Conservation (phyloP, 1,140 invertebrate genomes). For the Aphaenogaster floridana region DNA sequence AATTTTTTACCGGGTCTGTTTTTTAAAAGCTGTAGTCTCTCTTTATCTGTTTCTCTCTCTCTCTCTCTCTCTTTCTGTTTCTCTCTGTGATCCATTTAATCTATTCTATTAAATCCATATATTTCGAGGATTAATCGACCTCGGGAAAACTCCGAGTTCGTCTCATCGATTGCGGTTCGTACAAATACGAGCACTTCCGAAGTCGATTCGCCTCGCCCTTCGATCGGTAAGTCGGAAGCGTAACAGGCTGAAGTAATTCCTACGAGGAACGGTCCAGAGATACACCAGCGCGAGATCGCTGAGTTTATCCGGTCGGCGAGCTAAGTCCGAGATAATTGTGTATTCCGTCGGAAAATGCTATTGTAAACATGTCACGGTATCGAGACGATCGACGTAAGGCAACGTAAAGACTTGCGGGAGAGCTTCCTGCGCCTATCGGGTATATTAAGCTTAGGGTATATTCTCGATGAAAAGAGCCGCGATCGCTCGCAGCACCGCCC, state of each 20-base stretch:
- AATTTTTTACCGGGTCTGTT: background rate
- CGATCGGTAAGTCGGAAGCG: conserved; percentile 7
- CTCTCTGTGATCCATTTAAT: conserved; percentile 32
- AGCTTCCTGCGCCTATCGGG: conserved; percentile 14
- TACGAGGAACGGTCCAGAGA: background rate
- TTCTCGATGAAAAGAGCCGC: conserved; percentile 31
- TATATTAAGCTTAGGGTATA: conserved; percentile 45
- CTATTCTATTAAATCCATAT: conserved; percentile 24
- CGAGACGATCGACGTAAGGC: background rate
- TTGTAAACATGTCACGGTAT: background rate
- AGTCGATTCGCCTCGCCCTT: conserved; percentile 20
- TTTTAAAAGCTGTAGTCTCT: background rate
- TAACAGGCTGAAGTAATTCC: conserved; percentile 31
- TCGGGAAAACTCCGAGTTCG: conserved; percentile 15
- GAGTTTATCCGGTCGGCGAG: background rate
- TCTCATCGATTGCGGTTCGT: conserved; percentile 1
- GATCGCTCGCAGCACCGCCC: background rate
- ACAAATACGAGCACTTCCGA: background rate
- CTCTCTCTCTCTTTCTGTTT: background rate
- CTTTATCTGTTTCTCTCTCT: too few species aligned
- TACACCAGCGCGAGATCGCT: background rate
- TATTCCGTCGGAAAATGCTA: conserved; percentile 19
- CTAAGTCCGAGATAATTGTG: conserved; percentile 44
- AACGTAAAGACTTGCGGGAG: background rate
- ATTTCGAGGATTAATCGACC: conserved; percentile 26